phyloP scores from a whole-genome alignment of 1,140 invertebrate genomes.

The Drosophila subobscura region DNA sequence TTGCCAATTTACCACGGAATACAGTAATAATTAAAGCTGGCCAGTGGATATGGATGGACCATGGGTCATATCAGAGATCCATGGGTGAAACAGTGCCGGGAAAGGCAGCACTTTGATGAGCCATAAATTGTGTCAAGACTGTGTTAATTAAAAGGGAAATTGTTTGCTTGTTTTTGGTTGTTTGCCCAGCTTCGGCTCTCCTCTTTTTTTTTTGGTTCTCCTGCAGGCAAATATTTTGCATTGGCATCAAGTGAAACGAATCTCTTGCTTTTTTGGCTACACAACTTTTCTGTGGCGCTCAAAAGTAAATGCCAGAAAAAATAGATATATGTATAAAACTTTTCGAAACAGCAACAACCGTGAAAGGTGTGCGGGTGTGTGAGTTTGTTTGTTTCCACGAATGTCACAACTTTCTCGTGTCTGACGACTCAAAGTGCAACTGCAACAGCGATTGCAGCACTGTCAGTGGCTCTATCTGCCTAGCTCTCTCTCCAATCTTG shows the following conservation, averaged over 20 bases:
- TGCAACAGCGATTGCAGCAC: conserved; percentile 23
- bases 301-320: conserved; percentile 57
- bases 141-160: conserved; percentile 66
- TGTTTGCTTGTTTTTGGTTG: conserved; percentile 23
- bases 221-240: conserved; percentile 48
- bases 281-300: conserved; percentile 41
- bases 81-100: not conserved
- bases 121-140: conserved; percentile 40
- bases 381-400: conserved; percentile 48
- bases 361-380: conserved; percentile 38
- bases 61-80: no score
- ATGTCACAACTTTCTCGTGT: conserved; percentile 74
- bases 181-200: not conserved
- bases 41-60: not conserved
- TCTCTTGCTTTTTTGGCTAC: conserved; percentile 31
- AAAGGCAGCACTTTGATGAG: conserved; percentile 6
- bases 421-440: conserved; percentile 50
- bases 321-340: conserved; percentile 32
- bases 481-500: conserved; percentile 16
- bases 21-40: not conserved
- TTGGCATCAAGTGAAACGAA: conserved; percentile 65
- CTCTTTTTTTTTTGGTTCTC: not conserved
- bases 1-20: conserved; percentile 17
- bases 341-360: conserved; percentile 44
- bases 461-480: conserved; percentile 33